Evolutionary conservation across 2,797 vertebrate genomes (phyloP), one percentile per base, ranked within the genome.

Genomic region (Psittacula derbiana): DNA sequence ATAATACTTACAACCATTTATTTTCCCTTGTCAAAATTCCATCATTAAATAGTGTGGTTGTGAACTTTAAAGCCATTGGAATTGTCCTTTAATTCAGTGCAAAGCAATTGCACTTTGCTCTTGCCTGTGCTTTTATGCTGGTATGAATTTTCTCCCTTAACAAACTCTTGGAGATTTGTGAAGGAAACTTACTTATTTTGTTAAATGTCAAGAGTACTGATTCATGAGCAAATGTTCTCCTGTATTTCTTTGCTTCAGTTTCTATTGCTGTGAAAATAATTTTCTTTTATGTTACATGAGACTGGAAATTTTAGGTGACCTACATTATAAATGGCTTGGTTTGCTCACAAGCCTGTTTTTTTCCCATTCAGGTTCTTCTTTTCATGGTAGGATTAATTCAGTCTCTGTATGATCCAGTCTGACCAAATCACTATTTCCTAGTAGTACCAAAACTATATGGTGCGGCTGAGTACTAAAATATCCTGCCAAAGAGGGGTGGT

Each of bases 121-220:
- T 57, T 67, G 28, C 31, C 57, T 75, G 12, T 64, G 25, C 14
- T 43, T 53, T 46, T 80, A 38, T 58, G 31, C 23, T 12, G 19
- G 5, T 20, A n/a, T 46, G 36, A 27, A 33, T 70, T 58, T 41
- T 44, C 24, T 31, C 25, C n/a, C 6, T n/a, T 62, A 79, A 60
- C 15, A 44, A 61, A 31, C 7, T 40, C 1, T 36, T 0, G 0
- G 36, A 72, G 50, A 30, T 73, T 55, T 58, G 8, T 50, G 70
- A 92, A 58, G 43, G 43, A 65, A 64, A 46, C 5, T 31, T 70
- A 50, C 33, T 80, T 92, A 70, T 62, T 81, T 90, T 50, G 28
- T 62, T 94, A 79, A 94, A 90, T 86, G 55, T 90, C 78, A 92
- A 53, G 43, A 61, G 25, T 66, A 41, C 31, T 47, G 47, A 73